Conservation (phyloP, 2,888 invertebrate species). For the Zhuqinia jingwanae region DNA sequence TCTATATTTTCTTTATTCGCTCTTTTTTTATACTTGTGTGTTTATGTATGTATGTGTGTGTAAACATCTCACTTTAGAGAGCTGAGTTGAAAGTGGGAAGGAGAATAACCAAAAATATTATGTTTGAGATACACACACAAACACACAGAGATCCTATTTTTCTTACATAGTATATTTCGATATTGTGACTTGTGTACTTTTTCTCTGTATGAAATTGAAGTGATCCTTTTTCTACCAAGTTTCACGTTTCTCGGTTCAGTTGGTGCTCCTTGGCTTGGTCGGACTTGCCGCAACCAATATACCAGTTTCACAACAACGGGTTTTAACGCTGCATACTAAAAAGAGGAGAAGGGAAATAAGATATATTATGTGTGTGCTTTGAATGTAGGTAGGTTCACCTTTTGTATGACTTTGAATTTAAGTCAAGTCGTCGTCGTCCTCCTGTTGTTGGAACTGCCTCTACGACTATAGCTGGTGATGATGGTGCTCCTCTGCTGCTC, state of each 20-base stretch:
- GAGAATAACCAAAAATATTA: constrained; percentile 46
- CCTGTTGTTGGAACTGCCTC: neutral
- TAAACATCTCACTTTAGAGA: constrained; percentile 67
- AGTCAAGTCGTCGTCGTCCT: constrained; percentile 16
- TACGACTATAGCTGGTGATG: neutral
- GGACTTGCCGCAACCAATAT: constrained; percentile 28
- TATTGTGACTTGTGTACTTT: constrained; percentile 61
- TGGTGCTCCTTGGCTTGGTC: constrained; percentile 14
- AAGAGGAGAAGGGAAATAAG: neutral
- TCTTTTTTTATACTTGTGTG: neutral
- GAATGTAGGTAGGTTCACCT: neutral
- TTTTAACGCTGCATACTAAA: constrained; percentile 42
- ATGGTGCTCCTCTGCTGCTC: constrained; percentile 3
- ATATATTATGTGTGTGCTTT: neutral
- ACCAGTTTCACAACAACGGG: neutral
- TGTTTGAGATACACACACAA: constrained; percentile 61
- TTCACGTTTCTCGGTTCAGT: constrained; percentile 27
- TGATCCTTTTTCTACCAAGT: constrained; percentile 57
- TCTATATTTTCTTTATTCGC: neutral
- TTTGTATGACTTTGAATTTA: neutral
- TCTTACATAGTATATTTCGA: constrained; percentile 36
- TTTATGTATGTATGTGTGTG: constrained; percentile 58
- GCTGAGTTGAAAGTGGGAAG: too few species aligned
- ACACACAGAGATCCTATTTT: constrained; percentile 51
- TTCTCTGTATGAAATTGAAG: constrained; percentile 59